Evolutionary conservation across 2,797 vertebrate species (phyloP), one percentile per base, ranked within the genome.

Genomic region (Dryobates pubescens): DNA sequence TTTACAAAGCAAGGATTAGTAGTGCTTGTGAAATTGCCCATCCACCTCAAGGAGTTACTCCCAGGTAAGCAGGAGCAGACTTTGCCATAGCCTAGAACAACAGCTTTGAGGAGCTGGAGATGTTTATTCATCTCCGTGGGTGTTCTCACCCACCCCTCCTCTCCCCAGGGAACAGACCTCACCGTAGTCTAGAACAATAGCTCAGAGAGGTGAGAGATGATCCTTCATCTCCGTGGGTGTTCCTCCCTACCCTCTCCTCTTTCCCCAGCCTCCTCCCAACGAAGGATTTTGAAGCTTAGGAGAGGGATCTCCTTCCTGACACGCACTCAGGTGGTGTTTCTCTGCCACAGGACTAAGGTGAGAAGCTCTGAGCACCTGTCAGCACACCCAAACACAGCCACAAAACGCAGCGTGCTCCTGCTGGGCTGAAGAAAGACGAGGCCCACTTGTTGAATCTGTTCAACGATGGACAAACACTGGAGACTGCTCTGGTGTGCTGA

Each of bases 191-290:
- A 54, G 10, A 93, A 88, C 89, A 95, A 95, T 10, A 92, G 79
- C 86, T 93, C 5, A 0, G 2, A 92, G 89, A 94, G 80, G 82
- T 51, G 87, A 74, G 77, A 88, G 76, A 64, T 86, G 86, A 80
- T 91, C 94, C 34, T 92, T 96, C 88, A 96, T 96, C 96, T 93
- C 85, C 6, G 70, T 93, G 89, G 96, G 94, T 96, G 95, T 92
- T 96, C 96, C 91, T 70, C 89, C 70, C 89, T 75, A 80, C 76
- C 67, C 70, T 61, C 69, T 82, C 62, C 53, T 83, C 69, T 15
- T 43, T 59, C 77, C 80, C 68, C 10, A 58, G 13, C 59, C 68
- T 53, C 70, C 64, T 70, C 63, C 63, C 65, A 56, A 62, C 9
- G 8, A 38, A 69, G 19, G 36, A 54, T 84, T 92, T 54, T 23